These are phyloP conservation scores for Dynastes grantii DNA, from an alignment of 2,888 invertebrate species.

Conservation along the genomic window DNA sequence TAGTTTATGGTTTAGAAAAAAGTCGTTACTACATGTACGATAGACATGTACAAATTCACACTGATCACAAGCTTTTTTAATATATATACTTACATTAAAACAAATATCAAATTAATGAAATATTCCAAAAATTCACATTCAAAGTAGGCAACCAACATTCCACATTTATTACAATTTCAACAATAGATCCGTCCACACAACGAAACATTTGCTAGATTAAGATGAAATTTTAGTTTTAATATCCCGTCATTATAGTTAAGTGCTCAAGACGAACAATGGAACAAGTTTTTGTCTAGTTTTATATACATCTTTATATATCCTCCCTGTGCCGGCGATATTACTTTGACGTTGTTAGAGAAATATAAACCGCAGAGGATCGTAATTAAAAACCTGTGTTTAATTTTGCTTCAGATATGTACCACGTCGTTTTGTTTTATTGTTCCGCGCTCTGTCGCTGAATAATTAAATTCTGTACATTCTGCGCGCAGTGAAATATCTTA, in stretches of 20 bases:
- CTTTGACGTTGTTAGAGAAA: not conserved
- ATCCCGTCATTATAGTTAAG: not conserved
- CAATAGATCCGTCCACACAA: not conserved
- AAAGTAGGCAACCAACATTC: conserved; percentile 16
- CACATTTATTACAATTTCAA: not conserved
- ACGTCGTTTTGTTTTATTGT: conserved; percentile 50
- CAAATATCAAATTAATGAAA: too few species aligned
- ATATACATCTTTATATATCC: not conserved
- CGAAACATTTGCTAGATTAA: not conserved
- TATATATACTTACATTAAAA: too few species aligned
- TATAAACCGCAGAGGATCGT: conserved; percentile 43
- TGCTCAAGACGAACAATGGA: conserved; percentile 12
- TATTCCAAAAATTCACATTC: too few species aligned
- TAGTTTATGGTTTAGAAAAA: too few species aligned
- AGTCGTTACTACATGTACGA: too few species aligned
- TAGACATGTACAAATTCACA: too few species aligned
- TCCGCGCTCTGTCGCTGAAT: conserved; percentile 28
- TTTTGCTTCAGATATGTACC: conserved; percentile 45
- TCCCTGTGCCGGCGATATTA: conserved; percentile 9
- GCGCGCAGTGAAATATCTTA: conserved; percentile 35
- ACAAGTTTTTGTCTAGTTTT: conserved; percentile 15
- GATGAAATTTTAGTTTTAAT: not conserved
- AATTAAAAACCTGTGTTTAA: conserved; percentile 51
- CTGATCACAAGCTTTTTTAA: too few species aligned
- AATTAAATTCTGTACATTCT: conserved; percentile 49